Conservation (phyloP, 2,888 invertebrate species). For the Mallateleia sp. region DNA sequence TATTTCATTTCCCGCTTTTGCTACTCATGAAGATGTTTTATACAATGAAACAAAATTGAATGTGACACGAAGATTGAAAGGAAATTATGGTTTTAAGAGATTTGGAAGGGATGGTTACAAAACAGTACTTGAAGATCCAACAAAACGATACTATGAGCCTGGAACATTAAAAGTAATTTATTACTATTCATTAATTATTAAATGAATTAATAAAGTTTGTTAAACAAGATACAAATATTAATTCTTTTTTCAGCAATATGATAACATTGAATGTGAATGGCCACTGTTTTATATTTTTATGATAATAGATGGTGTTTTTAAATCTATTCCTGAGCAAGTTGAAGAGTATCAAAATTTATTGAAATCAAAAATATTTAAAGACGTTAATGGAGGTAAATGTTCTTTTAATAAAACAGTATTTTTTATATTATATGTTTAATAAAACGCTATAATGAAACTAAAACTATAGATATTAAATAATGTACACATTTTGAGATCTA, state of each 20-base stretch:
- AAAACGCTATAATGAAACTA: too few species aligned
- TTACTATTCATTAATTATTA: too few species aligned
- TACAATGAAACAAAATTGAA: slow-evolving; percentile 96
- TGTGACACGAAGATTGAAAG: slow-evolving; percentile 95
- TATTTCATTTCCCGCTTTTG: slow-evolving; percentile 99
- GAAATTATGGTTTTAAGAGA: slow-evolving; percentile 97
- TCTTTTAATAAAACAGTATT: slow-evolving; percentile 22
- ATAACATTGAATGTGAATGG: slow-evolving; percentile 99
- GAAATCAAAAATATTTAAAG: slow-evolving; percentile 95
- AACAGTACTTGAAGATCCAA: slow-evolving; percentile 96
- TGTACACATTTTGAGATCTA: slow-evolving; percentile 76
- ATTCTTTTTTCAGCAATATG: slow-evolving; percentile 98
- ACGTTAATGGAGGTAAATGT: slow-evolving; percentile 93
- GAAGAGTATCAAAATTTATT: slow-evolving; percentile 97
- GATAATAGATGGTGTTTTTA: slow-evolving; percentile 98
- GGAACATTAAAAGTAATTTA: slow-evolving; percentile 95
- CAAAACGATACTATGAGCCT: slow-evolving; percentile 95
- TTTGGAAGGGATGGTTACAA: slow-evolving; percentile 98
- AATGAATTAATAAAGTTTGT: too few species aligned
- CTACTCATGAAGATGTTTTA: slow-evolving; percentile 98
- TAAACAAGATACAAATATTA: slow-evolving; percentile 3
- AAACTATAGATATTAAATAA: slow-evolving; percentile 21
- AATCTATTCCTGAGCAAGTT: slow-evolving; percentile 96
- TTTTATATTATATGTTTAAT: too few species aligned
- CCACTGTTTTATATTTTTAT: slow-evolving; percentile 98